Percentiles rank a stretch among this genome's conserved stretches.
phyloP scores from a whole-genome alignment of 2,797 vertebrate species.

The Characodon lateralis region DNA sequence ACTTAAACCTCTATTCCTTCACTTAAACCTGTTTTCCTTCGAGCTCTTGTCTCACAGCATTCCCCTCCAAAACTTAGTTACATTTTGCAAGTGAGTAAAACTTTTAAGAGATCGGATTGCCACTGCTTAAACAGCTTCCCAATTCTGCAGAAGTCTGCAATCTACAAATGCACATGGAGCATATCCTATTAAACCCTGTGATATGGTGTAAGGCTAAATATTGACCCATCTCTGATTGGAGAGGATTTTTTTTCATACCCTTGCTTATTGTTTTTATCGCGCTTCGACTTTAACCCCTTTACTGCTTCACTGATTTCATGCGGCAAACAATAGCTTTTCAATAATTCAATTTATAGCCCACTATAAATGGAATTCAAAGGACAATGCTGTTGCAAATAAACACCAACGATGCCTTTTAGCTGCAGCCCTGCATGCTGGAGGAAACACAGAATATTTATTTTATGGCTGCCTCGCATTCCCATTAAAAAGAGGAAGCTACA shows the following conservation, averaged over 20 bases:
- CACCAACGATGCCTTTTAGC: conserved; percentile 60
- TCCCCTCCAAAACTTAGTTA: conserved; percentile 51
- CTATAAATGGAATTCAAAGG: conserved; percentile 79
- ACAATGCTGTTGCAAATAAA: conserved; percentile 72
- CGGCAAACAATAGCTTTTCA: conserved; percentile 81
- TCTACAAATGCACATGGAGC: conserved; percentile 80
- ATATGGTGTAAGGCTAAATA: conserved; percentile 72
- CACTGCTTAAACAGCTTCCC: conserved; percentile 63
- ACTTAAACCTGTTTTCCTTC: conserved; percentile 60
- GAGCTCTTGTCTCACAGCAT: conserved; percentile 69
- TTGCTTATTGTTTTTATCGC: conserved; percentile 80
- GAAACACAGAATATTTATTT: conserved; percentile 74
- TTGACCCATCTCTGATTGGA: conserved; percentile 78
- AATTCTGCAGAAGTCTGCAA: conserved; percentile 73
- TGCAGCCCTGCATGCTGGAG: conserved; percentile 54
- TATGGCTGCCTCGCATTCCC: conserved; percentile 76
- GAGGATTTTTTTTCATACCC: conserved; percentile 71
- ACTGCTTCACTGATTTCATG: conserved; percentile 76
- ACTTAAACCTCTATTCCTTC: conserved; percentile 59
- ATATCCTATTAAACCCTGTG: conserved; percentile 80
- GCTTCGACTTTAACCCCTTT: conserved; percentile 81
- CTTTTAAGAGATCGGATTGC: conserved; percentile 69
- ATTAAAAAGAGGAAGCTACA: conserved; percentile 76
- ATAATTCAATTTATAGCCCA: conserved; percentile 81
- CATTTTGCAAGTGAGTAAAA: conserved; percentile 61